Evolutionary conservation across 2,888 invertebrate species (phyloP).

Genomic region (Cheiracanthium punctorium): DNA sequence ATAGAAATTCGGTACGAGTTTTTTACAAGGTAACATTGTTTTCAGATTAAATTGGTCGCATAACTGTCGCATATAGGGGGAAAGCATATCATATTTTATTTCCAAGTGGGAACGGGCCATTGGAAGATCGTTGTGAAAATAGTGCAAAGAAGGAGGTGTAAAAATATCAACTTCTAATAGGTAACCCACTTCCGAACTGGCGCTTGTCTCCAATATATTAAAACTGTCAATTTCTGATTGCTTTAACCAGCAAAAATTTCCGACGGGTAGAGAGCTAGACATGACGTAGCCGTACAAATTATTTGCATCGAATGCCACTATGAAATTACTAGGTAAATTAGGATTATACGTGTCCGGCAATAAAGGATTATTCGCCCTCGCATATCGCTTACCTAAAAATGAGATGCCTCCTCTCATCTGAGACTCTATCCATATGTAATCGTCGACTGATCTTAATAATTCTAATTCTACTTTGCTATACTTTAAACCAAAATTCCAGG

Average conservation of each 20-base stretch:
- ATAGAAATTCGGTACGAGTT: background rate
- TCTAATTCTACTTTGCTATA: slow-evolving; percentile 72
- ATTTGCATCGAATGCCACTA: background rate
- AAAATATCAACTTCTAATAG: background rate
- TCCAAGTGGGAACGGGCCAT: background rate
- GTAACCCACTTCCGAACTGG: background rate
- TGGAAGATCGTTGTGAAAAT: background rate
- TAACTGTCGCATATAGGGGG: background rate
- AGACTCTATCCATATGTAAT: slow-evolving; percentile 72
- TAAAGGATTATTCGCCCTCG: slow-evolving; percentile 28
- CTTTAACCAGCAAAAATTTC: background rate
- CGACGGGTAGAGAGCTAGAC: background rate
- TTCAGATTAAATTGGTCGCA: background rate
- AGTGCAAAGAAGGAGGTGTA: too few species aligned
- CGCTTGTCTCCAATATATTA: background rate
- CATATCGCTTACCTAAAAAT: slow-evolving; percentile 20
- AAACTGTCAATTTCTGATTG: background rate
- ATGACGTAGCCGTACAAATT: background rate
- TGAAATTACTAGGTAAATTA: background rate
- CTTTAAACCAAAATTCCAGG: slow-evolving; percentile 74
- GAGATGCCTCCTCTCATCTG: slow-evolving; percentile 69
- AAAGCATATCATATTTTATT: background rate
- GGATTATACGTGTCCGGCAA: background rate
- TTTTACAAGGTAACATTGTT: background rate
- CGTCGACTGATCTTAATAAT: slow-evolving; percentile 73